Evolutionary conservation across 2,113 vertebrate species (phyloP).

Genomic region (Cephalopholis sonnerati): DNA sequence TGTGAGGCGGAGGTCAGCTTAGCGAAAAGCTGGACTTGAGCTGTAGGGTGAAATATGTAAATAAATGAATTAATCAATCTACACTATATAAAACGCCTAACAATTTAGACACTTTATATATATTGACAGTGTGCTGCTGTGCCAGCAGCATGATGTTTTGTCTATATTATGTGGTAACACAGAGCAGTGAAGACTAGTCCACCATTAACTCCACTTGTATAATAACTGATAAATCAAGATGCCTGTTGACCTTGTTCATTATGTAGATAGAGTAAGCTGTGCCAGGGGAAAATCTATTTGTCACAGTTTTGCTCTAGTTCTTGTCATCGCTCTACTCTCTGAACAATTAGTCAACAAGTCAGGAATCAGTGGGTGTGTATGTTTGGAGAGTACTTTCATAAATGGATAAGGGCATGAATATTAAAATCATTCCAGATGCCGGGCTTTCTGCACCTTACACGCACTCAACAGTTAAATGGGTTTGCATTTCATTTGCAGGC

Average conservation of each 20-base stretch:
- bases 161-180: conserved; percentile 4
- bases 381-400: conserved; percentile 62
- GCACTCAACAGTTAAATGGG: conserved; percentile 69
- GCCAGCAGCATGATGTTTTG: neutral
- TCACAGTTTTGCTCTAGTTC: conserved; percentile 60
- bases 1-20: neutral
- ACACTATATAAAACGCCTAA: neutral
- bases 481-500: conserved; percentile 70
- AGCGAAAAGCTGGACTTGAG: neutral
- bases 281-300: conserved; percentile 52
- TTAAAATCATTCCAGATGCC: conserved; percentile 71
- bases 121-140: neutral
- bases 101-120: neutral
- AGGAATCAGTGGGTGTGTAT: conserved; percentile 52
- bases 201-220: conserved; percentile 21
- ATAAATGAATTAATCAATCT: neutral
- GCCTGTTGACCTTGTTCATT: conserved; percentile 62
- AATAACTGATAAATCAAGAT: conserved; percentile 43
- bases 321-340: conserved; percentile 36
- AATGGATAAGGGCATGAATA: conserved; percentile 65
- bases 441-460: conserved; percentile 60
- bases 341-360: conserved; percentile 70
- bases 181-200: conserved; percentile 13
- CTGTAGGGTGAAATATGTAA: neutral
- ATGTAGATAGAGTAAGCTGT: conserved; percentile 44